A percentile compares a stretch with the other conserved stretches of the same genome.
Conservation (phyloP, 2,888 invertebrate species). For the Heteropelma amictum region DNA sequence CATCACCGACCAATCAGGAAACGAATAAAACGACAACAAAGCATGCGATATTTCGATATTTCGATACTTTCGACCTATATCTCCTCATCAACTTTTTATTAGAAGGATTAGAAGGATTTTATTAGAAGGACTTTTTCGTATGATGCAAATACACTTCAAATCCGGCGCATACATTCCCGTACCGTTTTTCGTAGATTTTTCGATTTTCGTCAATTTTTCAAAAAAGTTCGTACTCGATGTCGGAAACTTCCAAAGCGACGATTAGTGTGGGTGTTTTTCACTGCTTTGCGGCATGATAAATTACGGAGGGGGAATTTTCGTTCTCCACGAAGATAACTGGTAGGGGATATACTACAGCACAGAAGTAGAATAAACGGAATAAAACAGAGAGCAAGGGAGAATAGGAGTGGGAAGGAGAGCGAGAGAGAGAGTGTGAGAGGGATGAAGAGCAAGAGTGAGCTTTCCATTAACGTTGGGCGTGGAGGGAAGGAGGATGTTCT, state of each 20-base stretch:
- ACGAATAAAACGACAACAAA: no score
- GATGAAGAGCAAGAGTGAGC: conserved; percentile 28
- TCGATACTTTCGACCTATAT: no score
- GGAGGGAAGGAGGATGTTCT: conserved; percentile 34
- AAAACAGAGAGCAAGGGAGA: conserved; percentile 39
- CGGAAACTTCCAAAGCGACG: not conserved
- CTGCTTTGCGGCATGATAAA: not conserved
- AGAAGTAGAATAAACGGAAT: conserved; percentile 50
- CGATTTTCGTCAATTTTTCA: not conserved
- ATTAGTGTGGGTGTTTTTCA: not conserved
- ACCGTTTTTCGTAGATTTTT: no score
- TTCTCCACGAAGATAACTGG: not conserved
- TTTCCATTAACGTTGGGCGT: conserved; percentile 34
- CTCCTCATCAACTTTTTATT: no score
- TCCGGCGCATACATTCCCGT: not conserved
- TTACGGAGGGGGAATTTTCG: not conserved
- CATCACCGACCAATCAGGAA: no score
- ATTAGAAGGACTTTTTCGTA: no score
- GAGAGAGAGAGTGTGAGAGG: conserved; percentile 10
- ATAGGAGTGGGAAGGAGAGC: conserved; percentile 32
- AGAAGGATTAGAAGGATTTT: no score
- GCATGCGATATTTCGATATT: no score
- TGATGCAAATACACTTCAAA: not conserved
- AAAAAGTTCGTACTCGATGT: not conserved
- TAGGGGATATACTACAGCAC: not conserved